These are phyloP conservation scores for Rhincodon typus DNA, from an alignment of 2,797 vertebrate species.

Conservation along the genomic window DNA sequence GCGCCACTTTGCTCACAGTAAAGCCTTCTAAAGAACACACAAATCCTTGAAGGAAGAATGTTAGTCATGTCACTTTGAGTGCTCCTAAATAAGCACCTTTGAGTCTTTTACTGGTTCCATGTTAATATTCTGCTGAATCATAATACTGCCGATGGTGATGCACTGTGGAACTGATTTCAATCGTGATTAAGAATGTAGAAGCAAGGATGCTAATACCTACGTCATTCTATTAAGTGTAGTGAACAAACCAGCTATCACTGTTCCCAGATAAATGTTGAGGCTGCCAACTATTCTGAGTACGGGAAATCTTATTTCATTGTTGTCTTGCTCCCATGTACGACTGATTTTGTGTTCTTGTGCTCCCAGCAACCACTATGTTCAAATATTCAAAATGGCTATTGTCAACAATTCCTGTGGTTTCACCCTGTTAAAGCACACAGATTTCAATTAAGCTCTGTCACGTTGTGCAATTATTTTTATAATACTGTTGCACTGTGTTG, in stretches of 20 bases:
- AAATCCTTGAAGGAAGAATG: neutral
- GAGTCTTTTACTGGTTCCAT: neutral
- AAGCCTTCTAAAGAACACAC: neutral
- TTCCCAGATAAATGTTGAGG: neutral
- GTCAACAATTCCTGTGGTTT: neutral
- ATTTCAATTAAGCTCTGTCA: neutral
- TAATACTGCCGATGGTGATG: neutral
- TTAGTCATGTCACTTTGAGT: neutral
- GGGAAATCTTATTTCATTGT: neutral
- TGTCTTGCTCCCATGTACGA: neutral
- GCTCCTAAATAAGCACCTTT: neutral
- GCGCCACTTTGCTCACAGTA: neutral
- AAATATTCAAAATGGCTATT: neutral
- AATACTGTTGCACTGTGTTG: neutral
- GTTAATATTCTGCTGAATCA: neutral
- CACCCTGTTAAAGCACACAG: neutral
- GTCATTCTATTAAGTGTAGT: neutral
- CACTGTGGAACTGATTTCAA: too few relatives aligned
- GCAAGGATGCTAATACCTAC: neutral
- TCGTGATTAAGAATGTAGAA: neutral
- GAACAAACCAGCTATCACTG: neutral
- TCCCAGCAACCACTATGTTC: neutral
- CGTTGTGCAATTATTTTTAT: slow-evolving; percentile 1
- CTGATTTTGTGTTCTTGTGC: neutral
- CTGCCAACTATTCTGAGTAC: neutral